Evolutionary conservation across 2,113 vertebrate genomes (phyloP).

Genomic region (Cinclus cinclus): DNA sequence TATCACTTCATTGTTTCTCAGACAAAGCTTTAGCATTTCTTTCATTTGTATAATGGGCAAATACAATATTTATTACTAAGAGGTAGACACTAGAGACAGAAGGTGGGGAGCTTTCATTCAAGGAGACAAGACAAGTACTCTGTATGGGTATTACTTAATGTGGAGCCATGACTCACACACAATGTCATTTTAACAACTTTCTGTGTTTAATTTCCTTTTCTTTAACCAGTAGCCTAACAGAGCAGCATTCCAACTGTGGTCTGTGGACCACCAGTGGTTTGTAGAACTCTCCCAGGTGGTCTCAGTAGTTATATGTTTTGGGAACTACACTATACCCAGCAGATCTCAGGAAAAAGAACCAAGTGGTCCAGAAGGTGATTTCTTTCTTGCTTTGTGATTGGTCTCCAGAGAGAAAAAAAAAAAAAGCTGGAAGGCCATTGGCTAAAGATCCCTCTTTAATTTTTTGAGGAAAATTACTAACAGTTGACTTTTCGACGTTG

Average conservation of each 20-base stretch:
- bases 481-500: not conserved
- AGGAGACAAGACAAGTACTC: not conserved
- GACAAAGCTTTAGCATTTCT: constrained; percentile 28
- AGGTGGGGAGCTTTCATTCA: not conserved
- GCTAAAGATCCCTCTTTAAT: not conserved
- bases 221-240: constrained; percentile 24
- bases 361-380: not conserved
- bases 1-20: constrained; percentile 30
- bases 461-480: not conserved
- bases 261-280: constrained; percentile 17
- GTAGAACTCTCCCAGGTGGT: constrained; percentile 4
- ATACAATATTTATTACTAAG: constrained; percentile 11
- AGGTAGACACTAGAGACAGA: not conserved
- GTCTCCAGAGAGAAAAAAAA: not conserved
- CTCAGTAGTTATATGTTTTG: not conserved
- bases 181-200: constrained; percentile 49
- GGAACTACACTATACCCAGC: not conserved
- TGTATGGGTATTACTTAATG: not conserved
- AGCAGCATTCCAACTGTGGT: not conserved
- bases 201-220: constrained; percentile 54
- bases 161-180: constrained; percentile 5
- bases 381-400: not conserved
- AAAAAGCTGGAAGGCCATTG: not conserved
- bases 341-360: not conserved
- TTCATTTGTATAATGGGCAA: constrained; percentile 33